Evolutionary conservation across 2,888 invertebrate genomes (phyloP).

Genomic region (Peribatodes rhomboidaria): DNA sequence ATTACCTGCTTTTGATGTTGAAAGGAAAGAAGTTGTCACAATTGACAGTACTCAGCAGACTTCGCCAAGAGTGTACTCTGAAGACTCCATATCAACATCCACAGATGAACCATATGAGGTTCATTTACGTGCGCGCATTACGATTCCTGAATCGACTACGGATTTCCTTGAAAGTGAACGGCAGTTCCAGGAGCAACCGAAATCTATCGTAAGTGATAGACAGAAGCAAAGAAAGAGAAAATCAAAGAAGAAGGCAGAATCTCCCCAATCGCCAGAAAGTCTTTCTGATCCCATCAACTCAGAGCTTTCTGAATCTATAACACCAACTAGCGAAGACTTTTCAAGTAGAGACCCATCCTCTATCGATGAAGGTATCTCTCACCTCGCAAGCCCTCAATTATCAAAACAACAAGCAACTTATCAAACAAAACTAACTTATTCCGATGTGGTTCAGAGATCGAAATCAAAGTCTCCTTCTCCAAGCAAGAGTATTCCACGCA

Average conservation of each 20-base stretch:
- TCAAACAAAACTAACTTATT: constrained; percentile 73
- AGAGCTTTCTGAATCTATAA: constrained; percentile 77
- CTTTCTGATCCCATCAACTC: constrained; percentile 82
- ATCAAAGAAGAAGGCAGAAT: constrained; percentile 75
- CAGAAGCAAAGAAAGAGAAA: constrained; percentile 76
- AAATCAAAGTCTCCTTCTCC: constrained; percentile 84
- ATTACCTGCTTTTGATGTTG: constrained; percentile 53
- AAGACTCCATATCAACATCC: constrained; percentile 81
- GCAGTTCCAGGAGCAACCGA: constrained; percentile 63
- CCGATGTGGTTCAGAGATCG: constrained; percentile 82
- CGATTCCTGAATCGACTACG: constrained; percentile 79
- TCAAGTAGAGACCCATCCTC: constrained; percentile 76
- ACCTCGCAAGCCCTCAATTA: constrained; percentile 66
- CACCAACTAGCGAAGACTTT: constrained; percentile 79
- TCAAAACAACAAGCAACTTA: constrained; percentile 56
- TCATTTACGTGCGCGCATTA: constrained; percentile 86
- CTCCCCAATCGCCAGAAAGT: constrained; percentile 78
- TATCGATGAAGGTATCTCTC: constrained; percentile 81
- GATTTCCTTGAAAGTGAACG: constrained; percentile 78
- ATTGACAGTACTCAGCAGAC: constrained; percentile 70
- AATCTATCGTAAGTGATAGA: constrained; percentile 68
- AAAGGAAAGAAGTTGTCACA: constrained; percentile 55
- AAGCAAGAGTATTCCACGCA: constrained; percentile 66
- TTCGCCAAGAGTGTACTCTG: constrained; percentile 86
- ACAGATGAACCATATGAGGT: constrained; percentile 87